Conservation (phyloP, 2,888 invertebrate genomes). For the Tridacna crocea region DNA sequence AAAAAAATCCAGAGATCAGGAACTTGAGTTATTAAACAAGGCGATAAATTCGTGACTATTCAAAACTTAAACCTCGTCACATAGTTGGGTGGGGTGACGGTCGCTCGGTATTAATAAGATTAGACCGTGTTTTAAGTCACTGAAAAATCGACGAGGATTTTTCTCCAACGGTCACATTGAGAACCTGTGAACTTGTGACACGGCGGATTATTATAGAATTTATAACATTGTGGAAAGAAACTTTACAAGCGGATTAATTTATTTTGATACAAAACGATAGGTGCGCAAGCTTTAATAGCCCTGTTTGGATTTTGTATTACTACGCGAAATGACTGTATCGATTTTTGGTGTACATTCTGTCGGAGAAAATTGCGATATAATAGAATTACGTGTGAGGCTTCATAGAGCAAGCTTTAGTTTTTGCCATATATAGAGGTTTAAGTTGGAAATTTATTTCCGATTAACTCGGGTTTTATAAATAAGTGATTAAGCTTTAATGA, state of each 20-base stretch:
- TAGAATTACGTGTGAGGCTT: conserved; percentile 4
- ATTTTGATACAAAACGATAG: conserved; percentile 26
- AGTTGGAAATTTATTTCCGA: too few species aligned
- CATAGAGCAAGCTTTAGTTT: too few species aligned
- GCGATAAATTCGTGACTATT: conserved; percentile 10
- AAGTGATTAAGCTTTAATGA: too few species aligned
- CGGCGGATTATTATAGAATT: not conserved
- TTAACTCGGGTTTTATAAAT: too few species aligned
- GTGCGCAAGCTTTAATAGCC: conserved; percentile 15
- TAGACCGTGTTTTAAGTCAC: not conserved
- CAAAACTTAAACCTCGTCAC: not conserved
- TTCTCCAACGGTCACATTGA: conserved; percentile 11
- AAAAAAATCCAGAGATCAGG: not conserved
- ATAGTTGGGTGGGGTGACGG: conserved; percentile 17
- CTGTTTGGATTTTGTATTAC: conserved; percentile 26
- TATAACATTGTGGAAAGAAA: conserved; percentile 20
- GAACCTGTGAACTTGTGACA: conserved; percentile 20
- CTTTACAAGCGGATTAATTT: conserved; percentile 20
- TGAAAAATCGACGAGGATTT: conserved; percentile 4
- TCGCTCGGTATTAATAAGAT: conserved; percentile 1
- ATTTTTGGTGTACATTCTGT: conserved; percentile 6
- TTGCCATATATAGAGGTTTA: too few species aligned
- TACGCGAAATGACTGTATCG: conserved; percentile 16
- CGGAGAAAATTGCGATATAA: conserved; percentile 1
- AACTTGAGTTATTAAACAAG: not conserved